phyloP scores from a whole-genome alignment of 35 echinoderm and acorn worm species.

The Patiria miniata region DNA sequence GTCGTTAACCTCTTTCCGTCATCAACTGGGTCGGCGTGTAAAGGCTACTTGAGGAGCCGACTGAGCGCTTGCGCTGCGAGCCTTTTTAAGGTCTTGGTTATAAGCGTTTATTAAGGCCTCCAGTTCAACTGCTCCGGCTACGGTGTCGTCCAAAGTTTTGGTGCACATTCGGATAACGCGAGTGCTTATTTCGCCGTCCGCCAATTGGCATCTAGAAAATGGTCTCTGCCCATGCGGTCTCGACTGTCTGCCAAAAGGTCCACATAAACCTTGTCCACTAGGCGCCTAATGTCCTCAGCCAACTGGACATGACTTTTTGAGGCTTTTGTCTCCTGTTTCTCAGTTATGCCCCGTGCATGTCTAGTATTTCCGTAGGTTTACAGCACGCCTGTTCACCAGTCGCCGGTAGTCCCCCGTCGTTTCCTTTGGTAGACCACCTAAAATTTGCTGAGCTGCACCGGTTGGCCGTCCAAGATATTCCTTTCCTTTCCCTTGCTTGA shows the following conservation, averaged over 20 bases:
- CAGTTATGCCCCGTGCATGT: neutral
- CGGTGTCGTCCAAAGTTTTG: neutral
- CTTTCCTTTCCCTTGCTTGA: too few species aligned
- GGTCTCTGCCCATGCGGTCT: constrained; percentile 42
- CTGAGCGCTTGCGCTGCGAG: neutral
- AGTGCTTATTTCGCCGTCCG: constrained; percentile 24
- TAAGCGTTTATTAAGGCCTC: constrained; percentile 39
- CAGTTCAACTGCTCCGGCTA: constrained; percentile 35
- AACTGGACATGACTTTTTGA: constrained; percentile 20
- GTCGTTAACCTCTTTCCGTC: neutral
- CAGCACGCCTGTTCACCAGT: neutral
- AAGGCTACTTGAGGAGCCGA: neutral
- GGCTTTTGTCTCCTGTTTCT: neutral
- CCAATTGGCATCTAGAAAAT: constrained; percentile 57
- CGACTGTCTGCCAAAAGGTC: too few species aligned
- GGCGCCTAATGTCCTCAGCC: constrained; percentile 35
- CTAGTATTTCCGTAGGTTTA: neutral
- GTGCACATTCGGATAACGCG: constrained; percentile 25
- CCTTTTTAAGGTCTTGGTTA: neutral
- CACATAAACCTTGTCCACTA: too few species aligned
- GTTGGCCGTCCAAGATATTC: too few species aligned
- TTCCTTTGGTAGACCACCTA: too few species aligned
- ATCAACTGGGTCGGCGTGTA: neutral
- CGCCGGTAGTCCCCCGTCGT: too few species aligned
- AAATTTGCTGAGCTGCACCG: too few species aligned